Evolutionary conservation across 1,140 invertebrate species (phyloP).

Genomic region (Sarcophaga peregrina): DNA sequence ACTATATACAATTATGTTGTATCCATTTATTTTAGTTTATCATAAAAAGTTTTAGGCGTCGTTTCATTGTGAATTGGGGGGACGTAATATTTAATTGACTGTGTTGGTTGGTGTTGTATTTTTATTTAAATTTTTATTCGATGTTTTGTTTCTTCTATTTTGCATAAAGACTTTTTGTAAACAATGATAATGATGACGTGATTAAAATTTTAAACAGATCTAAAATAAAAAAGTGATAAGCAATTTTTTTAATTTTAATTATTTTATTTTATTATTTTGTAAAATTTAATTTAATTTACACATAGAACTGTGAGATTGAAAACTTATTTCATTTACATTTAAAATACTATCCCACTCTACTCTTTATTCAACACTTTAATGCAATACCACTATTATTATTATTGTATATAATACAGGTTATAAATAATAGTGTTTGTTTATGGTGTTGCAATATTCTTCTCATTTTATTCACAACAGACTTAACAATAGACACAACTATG

Average conservation of each 20-base stretch:
- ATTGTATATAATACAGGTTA: not conserved
- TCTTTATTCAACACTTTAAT: slow-evolving; percentile 5
- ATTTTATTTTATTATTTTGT: not conserved
- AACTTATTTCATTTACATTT: too few relatives aligned
- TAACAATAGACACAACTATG: not conserved
- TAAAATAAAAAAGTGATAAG: slow-evolving; percentile 15
- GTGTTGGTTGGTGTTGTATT: not conserved
- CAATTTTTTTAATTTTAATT: not conserved
- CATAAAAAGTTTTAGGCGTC: slow-evolving; percentile 26
- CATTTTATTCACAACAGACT: not conserved
- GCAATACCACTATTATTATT: too few relatives aligned
- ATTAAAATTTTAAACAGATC: slow-evolving; percentile 8
- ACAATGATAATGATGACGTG: slow-evolving; percentile 5
- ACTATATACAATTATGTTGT: not conserved
- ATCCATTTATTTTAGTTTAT: not conserved
- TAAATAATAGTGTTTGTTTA: not conserved
- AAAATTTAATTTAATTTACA: not conserved
- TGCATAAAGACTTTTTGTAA: not conserved
- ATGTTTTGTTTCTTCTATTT: not conserved
- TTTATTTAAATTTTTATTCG: not conserved
- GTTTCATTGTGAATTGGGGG: slow-evolving; percentile 1
- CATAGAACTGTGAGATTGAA: too few relatives aligned
- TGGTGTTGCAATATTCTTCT: slow-evolving; percentile 1
- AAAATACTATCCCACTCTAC: not conserved
- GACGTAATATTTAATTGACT: slow-evolving; percentile 16